Conservation (phyloP, 2,888 invertebrate genomes). For the Orchesella flavescens region DNA sequence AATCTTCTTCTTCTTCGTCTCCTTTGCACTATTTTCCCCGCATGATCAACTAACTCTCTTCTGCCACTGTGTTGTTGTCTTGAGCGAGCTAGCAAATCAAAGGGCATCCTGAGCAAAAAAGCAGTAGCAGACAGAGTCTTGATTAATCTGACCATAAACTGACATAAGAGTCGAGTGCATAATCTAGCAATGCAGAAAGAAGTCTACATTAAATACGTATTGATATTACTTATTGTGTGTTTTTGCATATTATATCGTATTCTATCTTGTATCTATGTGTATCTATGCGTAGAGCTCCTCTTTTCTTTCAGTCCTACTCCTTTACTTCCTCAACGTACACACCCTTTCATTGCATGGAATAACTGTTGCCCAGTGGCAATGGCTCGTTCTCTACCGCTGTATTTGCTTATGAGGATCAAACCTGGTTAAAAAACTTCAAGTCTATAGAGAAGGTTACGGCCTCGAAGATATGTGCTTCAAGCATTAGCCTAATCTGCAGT, state of each 20-base stretch:
- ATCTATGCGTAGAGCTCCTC: constrained; percentile 14
- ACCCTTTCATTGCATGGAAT: constrained; percentile 52
- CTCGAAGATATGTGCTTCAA: constrained; percentile 39
- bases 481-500: constrained; percentile 23
- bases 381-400: constrained; percentile 35
- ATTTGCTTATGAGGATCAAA: constrained; percentile 33
- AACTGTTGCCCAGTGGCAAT: constrained; percentile 53
- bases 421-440: constrained; percentile 24
- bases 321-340: constrained; percentile 55
- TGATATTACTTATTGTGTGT: background rate
- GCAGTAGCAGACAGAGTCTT: constrained; percentile 44
- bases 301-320: background rate
- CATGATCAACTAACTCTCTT: constrained; percentile 19
- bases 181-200: background rate
- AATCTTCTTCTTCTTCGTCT: constrained; percentile 9
- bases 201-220: background rate
- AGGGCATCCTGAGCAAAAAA: constrained; percentile 24
- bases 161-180: constrained; percentile 28
- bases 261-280: no score
- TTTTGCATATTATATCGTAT: background rate
- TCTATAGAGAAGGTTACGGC: constrained; percentile 25
- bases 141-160: constrained; percentile 50
- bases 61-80: background rate
- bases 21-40: constrained; percentile 21
- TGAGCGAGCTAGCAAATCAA: constrained; percentile 17